These are phyloP conservation scores for Carcinoscorpius rotundicauda DNA, from an alignment of 1,140 invertebrate species.

Conservation along the genomic window DNA sequence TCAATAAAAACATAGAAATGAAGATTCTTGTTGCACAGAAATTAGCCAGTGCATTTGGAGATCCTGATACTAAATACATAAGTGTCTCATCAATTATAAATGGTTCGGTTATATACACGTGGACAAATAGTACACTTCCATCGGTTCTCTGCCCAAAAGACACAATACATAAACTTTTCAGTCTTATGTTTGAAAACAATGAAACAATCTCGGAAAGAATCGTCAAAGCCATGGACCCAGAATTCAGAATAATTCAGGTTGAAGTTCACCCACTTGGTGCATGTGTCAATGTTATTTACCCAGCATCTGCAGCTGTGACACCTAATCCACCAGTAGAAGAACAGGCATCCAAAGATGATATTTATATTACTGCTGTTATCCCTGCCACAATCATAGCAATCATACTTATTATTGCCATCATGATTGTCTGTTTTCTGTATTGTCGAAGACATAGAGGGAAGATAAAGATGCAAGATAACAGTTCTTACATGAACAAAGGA, in stretches of 20 bases:
- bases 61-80: constrained; percentile 55
- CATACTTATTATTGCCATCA: constrained; percentile 70
- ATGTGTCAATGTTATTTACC: constrained; percentile 46
- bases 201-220: constrained; percentile 44
- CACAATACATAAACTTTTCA: constrained; percentile 54
- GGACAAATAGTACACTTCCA: constrained; percentile 59
- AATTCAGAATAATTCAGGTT: constrained; percentile 62
- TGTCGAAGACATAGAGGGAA: constrained; percentile 64
- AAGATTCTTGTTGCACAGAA: constrained; percentile 60
- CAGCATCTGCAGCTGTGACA: constrained; percentile 19
- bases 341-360: constrained; percentile 46
- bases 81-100: constrained; percentile 44
- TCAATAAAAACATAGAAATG: constrained; percentile 48
- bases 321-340: constrained; percentile 34
- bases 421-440: constrained; percentile 83
- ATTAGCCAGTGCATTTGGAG: constrained; percentile 57
- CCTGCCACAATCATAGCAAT: constrained; percentile 78
- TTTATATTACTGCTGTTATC: constrained; percentile 78
- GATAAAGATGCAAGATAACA: constrained; percentile 51
- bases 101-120: constrained; percentile 47
- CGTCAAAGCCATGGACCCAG: constrained; percentile 56
- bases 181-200: constrained; percentile 41
- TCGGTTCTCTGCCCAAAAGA: constrained; percentile 56
- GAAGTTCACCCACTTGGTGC: constrained; percentile 52
- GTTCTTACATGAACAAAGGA: constrained; percentile 68